Base-by-base conservation (phyloP, 2,888 invertebrate species). In the Eubasilissa splendida region DNA sequence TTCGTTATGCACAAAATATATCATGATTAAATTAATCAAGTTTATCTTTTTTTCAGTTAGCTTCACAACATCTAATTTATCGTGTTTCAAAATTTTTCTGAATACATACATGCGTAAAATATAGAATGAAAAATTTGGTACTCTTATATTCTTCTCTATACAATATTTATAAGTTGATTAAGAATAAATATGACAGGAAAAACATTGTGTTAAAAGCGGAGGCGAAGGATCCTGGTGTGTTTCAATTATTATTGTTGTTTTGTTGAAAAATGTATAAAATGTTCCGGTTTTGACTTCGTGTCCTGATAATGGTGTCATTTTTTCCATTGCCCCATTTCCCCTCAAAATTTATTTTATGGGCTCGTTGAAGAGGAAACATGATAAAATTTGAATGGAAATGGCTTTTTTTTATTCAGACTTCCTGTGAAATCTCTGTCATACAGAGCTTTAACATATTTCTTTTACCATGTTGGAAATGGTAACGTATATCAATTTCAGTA, bases 341-440 rank as follows among this genome's bases (percentile, higher is more conserved):
- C 3, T 68, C 12, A 7, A 65, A 65, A 65, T 33, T 12, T 52
- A 68, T 68, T 14, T 50, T 50, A 52, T 33, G 14, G 50, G 50
- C 68, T 68, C 50, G 68, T 68, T 68, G 68, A 14, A 50, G 68
- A 68, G 68, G 68, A 68, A 68, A 68, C 68, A 52, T 68, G 68
- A 68, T 68, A 68, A 68, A 12, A 50, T 68, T 52, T 42, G 68
- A 52, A 8, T n/a, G 50, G 52, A 68, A 52, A 68, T 68, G 52
- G 50, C 14, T 52, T 42, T 68, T n/a, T 42, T 68, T 68, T 68
- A 68, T 68, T 68, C 52, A 52, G 52, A n/a, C 68, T 50, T 68
- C 14, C n/a, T 10, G 52, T 50, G 10, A 68, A 33, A 65, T 68
- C 68, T 68, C 52, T 50, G 11, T n/a, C 50, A 9, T 14, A 68